Evolutionary conservation across 2,888 invertebrate species (phyloP).

Genomic region (Octonoba sinensis): DNA sequence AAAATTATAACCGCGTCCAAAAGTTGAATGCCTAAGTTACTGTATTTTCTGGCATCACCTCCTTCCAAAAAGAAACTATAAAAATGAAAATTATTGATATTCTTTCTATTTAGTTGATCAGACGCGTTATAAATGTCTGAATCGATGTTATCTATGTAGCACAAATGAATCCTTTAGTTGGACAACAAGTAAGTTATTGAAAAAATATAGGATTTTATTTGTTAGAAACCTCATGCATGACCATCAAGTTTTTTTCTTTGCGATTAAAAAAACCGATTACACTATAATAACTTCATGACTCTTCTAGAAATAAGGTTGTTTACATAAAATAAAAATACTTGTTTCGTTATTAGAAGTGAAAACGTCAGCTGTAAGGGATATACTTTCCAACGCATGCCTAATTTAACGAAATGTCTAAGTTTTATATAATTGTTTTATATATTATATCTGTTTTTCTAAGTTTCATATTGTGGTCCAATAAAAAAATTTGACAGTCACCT

Average conservation of each 20-base stretch:
- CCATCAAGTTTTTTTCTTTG: too few species aligned
- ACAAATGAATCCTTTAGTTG: slow-evolving; percentile 29
- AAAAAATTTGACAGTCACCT: too few species aligned
- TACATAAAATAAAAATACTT: too few species aligned
- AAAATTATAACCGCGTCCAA: too few species aligned
- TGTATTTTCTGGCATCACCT: too few species aligned
- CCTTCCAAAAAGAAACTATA: neutral
- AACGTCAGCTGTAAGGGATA: neutral
- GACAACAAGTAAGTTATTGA: slow-evolving; percentile 26
- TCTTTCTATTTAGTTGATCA: neutral
- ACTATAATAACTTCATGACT: neutral
- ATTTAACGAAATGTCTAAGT: neutral
- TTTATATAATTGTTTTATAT: too few species aligned
- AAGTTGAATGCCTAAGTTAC: too few species aligned
- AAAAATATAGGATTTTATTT: neutral
- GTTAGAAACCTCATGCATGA: neutral
- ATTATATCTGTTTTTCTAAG: too few species aligned
- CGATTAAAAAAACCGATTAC: neutral
- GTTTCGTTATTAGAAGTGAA: neutral
- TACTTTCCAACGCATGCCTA: neutral
- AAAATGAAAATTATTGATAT: neutral
- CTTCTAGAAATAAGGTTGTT: neutral
- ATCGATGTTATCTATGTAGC: neutral
- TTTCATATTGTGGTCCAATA: too few species aligned
- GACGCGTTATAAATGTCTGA: neutral